Evolutionary conservation across 2,888 invertebrate genomes (phyloP).

Genomic region (Folsomia manolachei): DNA sequence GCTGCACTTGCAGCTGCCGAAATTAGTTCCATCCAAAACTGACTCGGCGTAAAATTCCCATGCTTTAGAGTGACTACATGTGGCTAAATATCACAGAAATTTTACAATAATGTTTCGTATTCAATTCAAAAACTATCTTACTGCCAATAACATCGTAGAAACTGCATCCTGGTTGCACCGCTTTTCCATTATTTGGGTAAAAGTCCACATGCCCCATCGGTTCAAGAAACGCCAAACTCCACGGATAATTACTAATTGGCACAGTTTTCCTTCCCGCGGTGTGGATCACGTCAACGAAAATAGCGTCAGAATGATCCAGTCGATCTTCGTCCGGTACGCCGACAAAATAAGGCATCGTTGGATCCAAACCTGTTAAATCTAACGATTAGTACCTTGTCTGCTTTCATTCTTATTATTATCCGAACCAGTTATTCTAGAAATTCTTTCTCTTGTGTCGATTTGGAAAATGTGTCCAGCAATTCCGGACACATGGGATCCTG

Average conservation of each 20-base stretch:
- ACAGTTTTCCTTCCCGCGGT: not conserved
- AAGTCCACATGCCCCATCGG: conserved; percentile 17
- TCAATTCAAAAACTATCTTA: not conserved
- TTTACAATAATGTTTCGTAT: too few species aligned
- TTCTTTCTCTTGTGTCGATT: too few species aligned
- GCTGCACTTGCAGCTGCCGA: not conserved
- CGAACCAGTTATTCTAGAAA: too few species aligned
- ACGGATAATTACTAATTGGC: too few species aligned
- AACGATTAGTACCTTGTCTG: too few species aligned
- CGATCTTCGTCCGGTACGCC: not conserved
- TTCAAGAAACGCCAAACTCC: not conserved
- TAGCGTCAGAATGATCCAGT: not conserved
- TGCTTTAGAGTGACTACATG: not conserved
- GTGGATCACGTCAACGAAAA: conserved; percentile 5
- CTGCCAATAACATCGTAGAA: not conserved
- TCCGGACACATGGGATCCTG: not conserved
- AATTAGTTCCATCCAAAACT: not conserved
- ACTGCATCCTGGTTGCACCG: conserved; percentile 18
- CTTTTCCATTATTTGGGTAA: conserved; percentile 18
- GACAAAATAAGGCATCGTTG: not conserved
- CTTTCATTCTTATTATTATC: too few species aligned
- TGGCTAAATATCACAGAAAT: too few species aligned
- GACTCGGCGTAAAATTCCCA: not conserved
- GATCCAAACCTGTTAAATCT: conserved; percentile 6
- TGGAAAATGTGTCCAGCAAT: too few species aligned